Evolutionary conservation across 2,888 invertebrate species (phyloP).

Genomic region (Nyleta sp.): DNA sequence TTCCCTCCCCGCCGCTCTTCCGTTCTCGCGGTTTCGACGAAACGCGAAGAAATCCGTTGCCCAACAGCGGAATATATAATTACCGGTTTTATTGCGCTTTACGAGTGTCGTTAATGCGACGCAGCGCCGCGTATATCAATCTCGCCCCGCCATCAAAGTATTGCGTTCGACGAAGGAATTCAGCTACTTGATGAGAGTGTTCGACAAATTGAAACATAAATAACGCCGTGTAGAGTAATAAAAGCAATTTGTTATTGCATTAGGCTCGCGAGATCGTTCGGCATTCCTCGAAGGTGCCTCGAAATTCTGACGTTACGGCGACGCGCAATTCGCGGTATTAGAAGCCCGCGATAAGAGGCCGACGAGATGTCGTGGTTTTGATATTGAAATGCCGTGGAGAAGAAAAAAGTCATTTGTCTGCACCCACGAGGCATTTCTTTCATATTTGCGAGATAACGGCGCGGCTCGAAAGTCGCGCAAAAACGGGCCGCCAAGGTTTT

Average conservation of each 20-base stretch:
- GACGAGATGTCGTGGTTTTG: slow-evolving; percentile 21
- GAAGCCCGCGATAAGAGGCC: slow-evolving; percentile 3
- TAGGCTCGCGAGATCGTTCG: slow-evolving; percentile 2
- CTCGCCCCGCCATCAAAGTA: slow-evolving; percentile 27
- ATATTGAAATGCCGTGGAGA: slow-evolving; percentile 34
- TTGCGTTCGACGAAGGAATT: slow-evolving; percentile 41
- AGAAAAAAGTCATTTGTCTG: slow-evolving; percentile 53
- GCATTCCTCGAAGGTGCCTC: slow-evolving; percentile 5
- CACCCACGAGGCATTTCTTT: slow-evolving; percentile 48
- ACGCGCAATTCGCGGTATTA: slow-evolving; percentile 25
- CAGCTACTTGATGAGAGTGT: slow-evolving; percentile 40
- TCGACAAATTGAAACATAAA: slow-evolving; percentile 53
- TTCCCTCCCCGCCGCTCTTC: too few relatives aligned
- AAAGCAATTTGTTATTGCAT: slow-evolving; percentile 47
- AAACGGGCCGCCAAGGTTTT: background rate
- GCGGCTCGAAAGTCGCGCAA: background rate
- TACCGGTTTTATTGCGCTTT: slow-evolving; percentile 39
- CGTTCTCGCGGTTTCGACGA: slow-evolving; percentile 11
- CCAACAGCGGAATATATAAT: slow-evolving; percentile 41
- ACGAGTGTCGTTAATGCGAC: slow-evolving; percentile 42
- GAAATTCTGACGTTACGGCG: slow-evolving; percentile 11
- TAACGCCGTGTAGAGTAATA: slow-evolving; percentile 29
- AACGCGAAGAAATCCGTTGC: slow-evolving; percentile 27
- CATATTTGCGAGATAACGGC: slow-evolving; percentile 19
- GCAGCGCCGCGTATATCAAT: slow-evolving; percentile 32